phyloP scores from a whole-genome alignment of 2,113 vertebrate genomes.

The Myrmecobius fasciatus region DNA sequence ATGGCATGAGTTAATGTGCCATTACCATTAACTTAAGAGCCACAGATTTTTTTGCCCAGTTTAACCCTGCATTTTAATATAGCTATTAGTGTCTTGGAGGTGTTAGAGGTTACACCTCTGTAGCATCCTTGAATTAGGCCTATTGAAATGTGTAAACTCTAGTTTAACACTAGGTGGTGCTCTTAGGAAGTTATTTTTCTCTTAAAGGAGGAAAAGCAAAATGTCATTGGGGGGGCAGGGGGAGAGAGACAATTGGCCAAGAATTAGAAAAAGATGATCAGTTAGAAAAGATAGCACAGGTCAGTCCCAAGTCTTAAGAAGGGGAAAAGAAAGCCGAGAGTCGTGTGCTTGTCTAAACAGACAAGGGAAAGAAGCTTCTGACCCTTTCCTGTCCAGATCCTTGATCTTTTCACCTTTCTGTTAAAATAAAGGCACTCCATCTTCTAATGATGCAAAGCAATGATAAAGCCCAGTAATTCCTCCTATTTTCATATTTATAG shows the following conservation, averaged over 20 bases:
- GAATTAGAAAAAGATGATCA: background rate
- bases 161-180: conserved; percentile 42
- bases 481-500: background rate
- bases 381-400: background rate
- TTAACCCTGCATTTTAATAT: background rate
- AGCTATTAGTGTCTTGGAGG: background rate
- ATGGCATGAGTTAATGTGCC: background rate
- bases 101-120: background rate
- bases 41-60: background rate
- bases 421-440: background rate
- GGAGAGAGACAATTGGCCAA: background rate
- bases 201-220: no score
- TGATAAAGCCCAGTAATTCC: background rate
- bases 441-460: background rate
- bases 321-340: background rate
- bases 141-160: background rate
- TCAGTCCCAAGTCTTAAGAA: background rate
- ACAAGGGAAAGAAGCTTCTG: background rate
- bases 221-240: background rate
- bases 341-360: background rate
- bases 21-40: background rate
- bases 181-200: background rate
- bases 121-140: background rate
- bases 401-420: background rate
- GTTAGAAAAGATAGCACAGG: background rate